Base-by-base conservation (phyloP, 2,888 invertebrate genomes). In the Nomada fucata region DNA sequence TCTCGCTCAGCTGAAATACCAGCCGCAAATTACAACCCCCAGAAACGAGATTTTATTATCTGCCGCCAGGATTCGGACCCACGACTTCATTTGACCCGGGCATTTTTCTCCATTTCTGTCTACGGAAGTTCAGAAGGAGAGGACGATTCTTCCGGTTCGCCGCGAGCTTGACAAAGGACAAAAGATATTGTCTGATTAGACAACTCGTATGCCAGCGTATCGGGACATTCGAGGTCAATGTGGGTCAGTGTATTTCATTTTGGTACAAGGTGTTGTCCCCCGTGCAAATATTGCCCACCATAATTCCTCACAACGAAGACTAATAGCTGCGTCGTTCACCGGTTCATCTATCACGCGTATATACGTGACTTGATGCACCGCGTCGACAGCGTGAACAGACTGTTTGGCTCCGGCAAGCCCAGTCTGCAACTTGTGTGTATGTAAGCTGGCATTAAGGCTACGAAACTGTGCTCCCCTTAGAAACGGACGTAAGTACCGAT, bases 241-340 rank as follows among this genome's bases (percentile, higher is more conserved):
- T 7, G 5, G 36, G 36, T 36, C 36, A 36, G 36, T 53, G 79
- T 64, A 64, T 57, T 50, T 60, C 52, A 67, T 59, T 60, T 18
- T 15, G 15, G 18, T 57, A 59, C 65, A 65, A 55, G 42, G 15
- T 4, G 53, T 42, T 63, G 77, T 71, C 52, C 67, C 70, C 61
- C 53, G n/a, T 75, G 75, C 75, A 79, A 86, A 81, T 86, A 84
- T 74, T 65, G 71, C 74, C 69, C 79, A 73, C 74, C 77, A 86
- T 86, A 82, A 86, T 84, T 84, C 75, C 73, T 20, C 77, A 77
- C 86, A 75, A 69, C 79, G 76, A 82, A 86, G 86, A 86, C 87
- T 82, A 80, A 86, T 86, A 86, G 70, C 64, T 57, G 67, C 64
- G 70, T 68, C 72, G 73, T 63, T 36, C 61, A 7, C 20, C 53